These are phyloP conservation scores for Abrostola tripartita DNA, from an alignment of 2,888 invertebrate genomes.

Conservation along the genomic window DNA sequence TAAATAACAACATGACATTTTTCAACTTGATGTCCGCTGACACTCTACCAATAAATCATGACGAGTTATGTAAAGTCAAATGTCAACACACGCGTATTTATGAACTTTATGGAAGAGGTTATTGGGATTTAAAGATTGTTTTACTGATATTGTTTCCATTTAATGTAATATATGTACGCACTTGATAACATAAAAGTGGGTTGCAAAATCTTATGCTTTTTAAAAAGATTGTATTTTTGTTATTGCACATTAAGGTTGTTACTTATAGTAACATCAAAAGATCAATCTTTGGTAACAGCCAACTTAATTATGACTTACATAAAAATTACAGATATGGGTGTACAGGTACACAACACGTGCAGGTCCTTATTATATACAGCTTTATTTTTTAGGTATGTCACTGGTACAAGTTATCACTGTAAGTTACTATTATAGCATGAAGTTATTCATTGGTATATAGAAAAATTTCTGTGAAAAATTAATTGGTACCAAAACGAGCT, in stretches of 20 bases:
- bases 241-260: neutral
- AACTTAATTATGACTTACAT: neutral
- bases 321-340: slow-evolving; percentile 1
- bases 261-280: neutral
- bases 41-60: slow-evolving; percentile 56
- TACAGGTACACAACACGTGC: neutral
- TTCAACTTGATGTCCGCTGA: slow-evolving; percentile 63
- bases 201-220: neutral
- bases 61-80: slow-evolving; percentile 45
- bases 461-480: slow-evolving; percentile 58
- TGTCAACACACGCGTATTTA: slow-evolving; percentile 35
- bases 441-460: slow-evolving; percentile 41
- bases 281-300: neutral
- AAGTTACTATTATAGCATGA: slow-evolving; percentile 40
- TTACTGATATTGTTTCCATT: slow-evolving; percentile 6
- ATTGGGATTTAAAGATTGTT: slow-evolving; percentile 12
- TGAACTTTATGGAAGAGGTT: slow-evolving; percentile 27
- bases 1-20: slow-evolving; percentile 68
- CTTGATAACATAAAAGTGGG: neutral
- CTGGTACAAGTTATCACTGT: slow-evolving; percentile 29
- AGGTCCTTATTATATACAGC: slow-evolving; percentile 10
- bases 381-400: slow-evolving; percentile 14
- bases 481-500: slow-evolving; percentile 59
- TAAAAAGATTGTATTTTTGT: neutral
- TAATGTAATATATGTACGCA: neutral